Percentiles rank a stretch among this genome's conserved stretches.
Conservation (phyloP, 1,140 invertebrate species). For the Calliphora vicina region DNA sequence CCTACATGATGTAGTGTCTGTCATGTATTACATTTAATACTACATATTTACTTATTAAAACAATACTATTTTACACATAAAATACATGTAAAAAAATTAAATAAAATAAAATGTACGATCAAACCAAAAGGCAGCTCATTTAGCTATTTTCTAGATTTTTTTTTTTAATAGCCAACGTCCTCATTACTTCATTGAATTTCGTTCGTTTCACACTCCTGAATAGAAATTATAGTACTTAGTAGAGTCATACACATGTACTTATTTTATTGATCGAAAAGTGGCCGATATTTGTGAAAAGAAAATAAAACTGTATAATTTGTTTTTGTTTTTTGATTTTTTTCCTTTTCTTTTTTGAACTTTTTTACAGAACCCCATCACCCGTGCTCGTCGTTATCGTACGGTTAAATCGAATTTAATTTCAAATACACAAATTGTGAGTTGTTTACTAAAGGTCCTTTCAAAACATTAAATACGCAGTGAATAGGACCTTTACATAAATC, state of each 20-base stretch:
- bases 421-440: slow-evolving; percentile 63
- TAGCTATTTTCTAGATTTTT: too few species aligned
- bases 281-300: not conserved
- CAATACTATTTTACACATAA: too few species aligned
- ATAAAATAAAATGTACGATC: too few species aligned
- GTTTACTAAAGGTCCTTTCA: not conserved
- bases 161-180: not conserved
- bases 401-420: slow-evolving; percentile 62
- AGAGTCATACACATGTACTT: too few species aligned
- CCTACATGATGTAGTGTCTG: too few species aligned
- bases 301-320: slow-evolving; percentile 26
- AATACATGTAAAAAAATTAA: too few species aligned
- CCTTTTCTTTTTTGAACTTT: slow-evolving; percentile 51
- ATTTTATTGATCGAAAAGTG: not conserved
- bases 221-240: too few species aligned
- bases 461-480: not conserved
- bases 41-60: not conserved
- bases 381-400: slow-evolving; percentile 62
- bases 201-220: not conserved
- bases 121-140: too few species aligned
- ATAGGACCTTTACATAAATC: not conserved
- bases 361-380: slow-evolving; percentile 62
- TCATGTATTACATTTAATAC: not conserved
- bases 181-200: not conserved
- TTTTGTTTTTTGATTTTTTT: slow-evolving; percentile 37